A percentile compares a stretch with the other conserved stretches of the same genome.
Evolutionary conservation across 2,797 vertebrate species (phyloP).

Genomic region (Ctenosaura bakeri): DNA sequence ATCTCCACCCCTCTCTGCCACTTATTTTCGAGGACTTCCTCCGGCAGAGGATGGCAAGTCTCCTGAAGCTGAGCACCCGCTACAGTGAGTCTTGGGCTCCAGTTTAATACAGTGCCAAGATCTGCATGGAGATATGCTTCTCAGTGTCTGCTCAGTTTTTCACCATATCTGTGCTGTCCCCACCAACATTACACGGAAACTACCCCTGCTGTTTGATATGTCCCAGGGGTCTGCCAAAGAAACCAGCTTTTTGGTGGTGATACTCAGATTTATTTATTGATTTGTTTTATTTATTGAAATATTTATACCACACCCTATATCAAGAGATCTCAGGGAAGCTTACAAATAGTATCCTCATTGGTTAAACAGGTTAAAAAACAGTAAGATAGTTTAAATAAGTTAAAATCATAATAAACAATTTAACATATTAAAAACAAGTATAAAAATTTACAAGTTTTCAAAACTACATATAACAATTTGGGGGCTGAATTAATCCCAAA

Average conservation of each 20-base stretch:
- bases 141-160: neutral
- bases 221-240: neutral
- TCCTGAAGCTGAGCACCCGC: conserved; percentile 74
- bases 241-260: neutral
- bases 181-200: neutral
- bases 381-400: too few relatives aligned
- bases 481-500: too few relatives aligned
- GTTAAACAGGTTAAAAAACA: too few relatives aligned
- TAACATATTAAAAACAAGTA: too few relatives aligned
- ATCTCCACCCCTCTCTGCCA: conserved; percentile 91
- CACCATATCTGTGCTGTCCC: neutral
- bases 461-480: too few relatives aligned
- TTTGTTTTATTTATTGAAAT: too few relatives aligned
- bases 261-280: neutral
- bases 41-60: conserved; percentile 68
- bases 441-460: too few relatives aligned
- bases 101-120: neutral
- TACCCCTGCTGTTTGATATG: neutral
- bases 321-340: too few relatives aligned
- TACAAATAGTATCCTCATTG: too few relatives aligned
- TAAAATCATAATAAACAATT: too few relatives aligned
- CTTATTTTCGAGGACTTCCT: conserved; percentile 70
- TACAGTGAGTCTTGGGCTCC: conserved; percentile 82
- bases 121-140: neutral
- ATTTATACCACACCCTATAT: too few relatives aligned